Conservation (phyloP, 2,113 vertebrate species). For the Boleophthalmus pectinirostris region DNA sequence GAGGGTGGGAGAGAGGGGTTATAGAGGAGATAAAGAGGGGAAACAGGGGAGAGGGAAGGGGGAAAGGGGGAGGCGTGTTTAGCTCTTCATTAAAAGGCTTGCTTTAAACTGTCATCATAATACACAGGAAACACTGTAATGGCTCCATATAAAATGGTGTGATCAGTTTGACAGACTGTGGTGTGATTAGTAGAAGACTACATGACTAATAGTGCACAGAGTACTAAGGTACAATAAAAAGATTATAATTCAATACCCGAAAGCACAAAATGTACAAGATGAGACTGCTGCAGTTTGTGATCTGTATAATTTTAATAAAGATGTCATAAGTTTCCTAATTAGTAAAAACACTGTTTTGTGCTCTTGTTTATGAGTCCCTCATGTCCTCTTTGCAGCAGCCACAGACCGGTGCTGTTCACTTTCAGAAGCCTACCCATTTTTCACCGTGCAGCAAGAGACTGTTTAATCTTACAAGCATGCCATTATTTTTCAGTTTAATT, state of each 20-base stretch:
- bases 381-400: not conserved
- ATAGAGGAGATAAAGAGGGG: no score
- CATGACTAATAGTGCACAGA: not conserved
- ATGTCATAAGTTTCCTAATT: constrained; percentile 3
- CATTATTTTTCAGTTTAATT: constrained; percentile 41
- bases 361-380: constrained; percentile 3
- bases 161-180: constrained; percentile 13
- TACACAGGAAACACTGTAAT: not conserved
- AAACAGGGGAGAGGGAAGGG: no score
- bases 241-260: not conserved
- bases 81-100: constrained; percentile 13
- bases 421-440: constrained; percentile 7
- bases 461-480: constrained; percentile 22
- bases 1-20: no score
- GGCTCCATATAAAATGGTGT: not conserved
- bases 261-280: not conserved
- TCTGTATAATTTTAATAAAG: constrained; percentile 11
- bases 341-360: not conserved
- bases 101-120: constrained; percentile 29
- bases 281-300: not conserved
- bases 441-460: not conserved
- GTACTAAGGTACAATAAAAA: not conserved
- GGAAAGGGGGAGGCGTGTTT: no score
- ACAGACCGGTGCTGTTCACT: not conserved
- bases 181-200: not conserved